phyloP scores from a whole-genome alignment of 2,888 invertebrate genomes.

The Drosophila antonietae region DNA sequence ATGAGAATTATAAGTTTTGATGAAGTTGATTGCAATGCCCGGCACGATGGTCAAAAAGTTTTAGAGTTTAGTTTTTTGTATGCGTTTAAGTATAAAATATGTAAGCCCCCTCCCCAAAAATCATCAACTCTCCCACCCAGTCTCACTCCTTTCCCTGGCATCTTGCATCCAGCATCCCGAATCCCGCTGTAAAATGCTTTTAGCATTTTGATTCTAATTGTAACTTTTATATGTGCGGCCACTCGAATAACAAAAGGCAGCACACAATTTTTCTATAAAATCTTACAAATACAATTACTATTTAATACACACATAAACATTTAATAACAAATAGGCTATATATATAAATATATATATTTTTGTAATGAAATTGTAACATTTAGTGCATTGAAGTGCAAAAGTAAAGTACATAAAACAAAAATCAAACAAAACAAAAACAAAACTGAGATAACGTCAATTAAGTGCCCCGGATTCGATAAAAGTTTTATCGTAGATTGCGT shows the following conservation, averaged over 20 bases:
- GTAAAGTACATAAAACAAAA: constrained; percentile 54
- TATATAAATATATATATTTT: constrained; percentile 71
- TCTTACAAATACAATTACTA: constrained; percentile 61
- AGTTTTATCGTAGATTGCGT: constrained; percentile 9
- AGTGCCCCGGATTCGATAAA: constrained; percentile 2
- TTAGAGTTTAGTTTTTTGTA: constrained; percentile 44
- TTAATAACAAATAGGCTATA: constrained; percentile 69
- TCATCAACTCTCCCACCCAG: not conserved
- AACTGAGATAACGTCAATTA: constrained; percentile 13
- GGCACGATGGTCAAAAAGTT: constrained; percentile 51
- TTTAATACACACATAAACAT: constrained; percentile 50
- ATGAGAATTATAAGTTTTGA: constrained; percentile 42
- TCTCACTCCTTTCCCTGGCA: not conserved
- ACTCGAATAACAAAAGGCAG: constrained; percentile 70
- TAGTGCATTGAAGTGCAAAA: constrained; percentile 70
- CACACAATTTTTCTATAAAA: constrained; percentile 50
- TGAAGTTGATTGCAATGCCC: constrained; percentile 51
- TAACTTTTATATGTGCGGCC: constrained; percentile 43
- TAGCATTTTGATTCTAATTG: constrained; percentile 35
- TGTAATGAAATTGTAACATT: constrained; percentile 73
- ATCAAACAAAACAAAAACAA: constrained; percentile 4
- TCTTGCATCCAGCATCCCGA: constrained; percentile 4
- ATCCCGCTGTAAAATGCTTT: constrained; percentile 25
- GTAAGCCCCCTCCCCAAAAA: constrained; percentile 2
- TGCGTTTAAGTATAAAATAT: constrained; percentile 36